A percentile compares a stretch with the other conserved stretches of the same genome.
These are phyloP conservation scores for Corella eumyota DNA, from an alignment of 23 tunicate species.

Conservation along the genomic window DNA sequence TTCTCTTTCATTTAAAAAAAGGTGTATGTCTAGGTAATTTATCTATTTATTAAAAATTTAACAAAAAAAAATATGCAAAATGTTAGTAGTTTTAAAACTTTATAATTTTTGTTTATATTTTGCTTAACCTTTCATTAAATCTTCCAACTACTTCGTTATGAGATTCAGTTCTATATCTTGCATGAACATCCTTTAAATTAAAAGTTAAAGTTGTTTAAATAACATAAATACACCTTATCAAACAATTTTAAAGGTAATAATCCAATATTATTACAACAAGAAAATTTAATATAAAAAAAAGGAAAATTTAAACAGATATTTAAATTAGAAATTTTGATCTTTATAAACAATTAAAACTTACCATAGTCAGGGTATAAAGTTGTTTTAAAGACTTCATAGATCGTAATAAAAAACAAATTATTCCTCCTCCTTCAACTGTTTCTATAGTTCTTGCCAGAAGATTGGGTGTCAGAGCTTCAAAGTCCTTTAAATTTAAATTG, in stretches of 20 bases:
- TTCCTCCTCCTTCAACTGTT: slow-evolving; percentile 98
- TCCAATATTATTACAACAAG: neutral
- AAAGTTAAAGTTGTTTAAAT: no score
- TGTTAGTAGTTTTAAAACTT: no score
- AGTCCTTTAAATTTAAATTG: slow-evolving; percentile 31
- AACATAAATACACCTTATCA: no score
- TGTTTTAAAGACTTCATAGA: slow-evolving; percentile 90
- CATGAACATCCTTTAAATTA: slow-evolving; percentile 64
- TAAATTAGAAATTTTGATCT: neutral
- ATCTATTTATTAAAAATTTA: no score
- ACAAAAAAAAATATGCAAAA: no score
- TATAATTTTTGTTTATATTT: no score
- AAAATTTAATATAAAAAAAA: no score
- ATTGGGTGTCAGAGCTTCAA: slow-evolving; percentile 96
- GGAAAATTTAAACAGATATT: no score
- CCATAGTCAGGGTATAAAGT: slow-evolving; percentile 87
- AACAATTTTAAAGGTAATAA: neutral
- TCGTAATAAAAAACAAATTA: slow-evolving; percentile 57
- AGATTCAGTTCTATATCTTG: slow-evolving; percentile 81
- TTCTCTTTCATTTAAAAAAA: neutral
- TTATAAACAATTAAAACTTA: slow-evolving; percentile 6
- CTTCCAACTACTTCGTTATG: slow-evolving; percentile 73
- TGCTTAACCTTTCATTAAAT: slow-evolving; percentile 80
- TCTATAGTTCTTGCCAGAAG: slow-evolving; percentile 86
- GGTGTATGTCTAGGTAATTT: no score